A percentile compares a stretch with the other conserved stretches of the same genome.
Evolutionary conservation across 2,797 vertebrate genomes (phyloP).

Genomic region (Brachyrhaphis roseni): DNA sequence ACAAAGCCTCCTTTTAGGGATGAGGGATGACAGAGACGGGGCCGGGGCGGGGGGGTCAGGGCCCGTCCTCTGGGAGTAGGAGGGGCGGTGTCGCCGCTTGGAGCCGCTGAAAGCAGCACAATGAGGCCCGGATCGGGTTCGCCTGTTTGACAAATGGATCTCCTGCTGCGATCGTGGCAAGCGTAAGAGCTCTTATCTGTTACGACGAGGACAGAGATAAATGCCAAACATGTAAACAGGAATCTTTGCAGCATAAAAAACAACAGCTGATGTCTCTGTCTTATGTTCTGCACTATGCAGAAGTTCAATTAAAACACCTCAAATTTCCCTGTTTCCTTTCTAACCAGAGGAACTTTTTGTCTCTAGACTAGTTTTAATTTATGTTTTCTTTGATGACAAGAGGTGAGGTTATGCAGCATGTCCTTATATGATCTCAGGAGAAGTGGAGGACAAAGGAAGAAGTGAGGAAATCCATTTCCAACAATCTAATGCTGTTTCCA

Average conservation of each 20-base stretch:
- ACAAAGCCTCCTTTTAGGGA: slow-evolving; percentile 81
- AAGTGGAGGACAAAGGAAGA: neutral
- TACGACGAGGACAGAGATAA: slow-evolving; percentile 46
- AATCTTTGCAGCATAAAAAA: neutral
- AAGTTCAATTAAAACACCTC: neutral
- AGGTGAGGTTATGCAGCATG: neutral
- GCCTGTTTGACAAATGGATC: slow-evolving; percentile 84
- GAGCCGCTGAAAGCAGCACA: slow-evolving; percentile 84
- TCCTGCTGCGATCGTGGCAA: slow-evolving; percentile 73
- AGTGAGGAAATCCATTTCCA: neutral
- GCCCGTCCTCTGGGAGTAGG: slow-evolving; percentile 76
- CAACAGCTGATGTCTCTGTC: neutral
- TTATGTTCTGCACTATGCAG: no score
- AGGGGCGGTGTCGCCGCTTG: slow-evolving; percentile 82
- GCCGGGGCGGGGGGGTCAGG: slow-evolving; percentile 73
- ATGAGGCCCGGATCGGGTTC: slow-evolving; percentile 82
- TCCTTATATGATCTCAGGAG: neutral
- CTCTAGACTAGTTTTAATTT: neutral
- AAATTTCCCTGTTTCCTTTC: neutral
- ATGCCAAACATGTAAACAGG: slow-evolving; percentile 13
- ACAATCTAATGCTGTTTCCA: neutral
- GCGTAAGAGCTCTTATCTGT: slow-evolving; percentile 62
- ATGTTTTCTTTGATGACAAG: neutral
- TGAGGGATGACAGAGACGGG: slow-evolving; percentile 78
- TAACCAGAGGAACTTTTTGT: neutral